Conservation (phyloP, 2,113 vertebrate genomes). For the Heteronetta atricapilla region DNA sequence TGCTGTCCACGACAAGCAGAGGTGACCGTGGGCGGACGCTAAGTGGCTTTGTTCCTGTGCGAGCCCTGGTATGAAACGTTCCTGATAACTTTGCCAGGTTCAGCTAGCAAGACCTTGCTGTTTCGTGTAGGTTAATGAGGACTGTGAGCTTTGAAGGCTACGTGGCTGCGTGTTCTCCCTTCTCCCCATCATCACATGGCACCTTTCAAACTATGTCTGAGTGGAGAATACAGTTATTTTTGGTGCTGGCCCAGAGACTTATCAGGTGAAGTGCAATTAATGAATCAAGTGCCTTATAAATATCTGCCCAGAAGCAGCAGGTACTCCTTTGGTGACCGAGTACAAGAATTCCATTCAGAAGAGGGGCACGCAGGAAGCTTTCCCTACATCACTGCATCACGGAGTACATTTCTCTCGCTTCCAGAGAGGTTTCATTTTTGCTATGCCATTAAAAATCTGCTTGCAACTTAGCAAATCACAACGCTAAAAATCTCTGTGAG, state of each 20-base stretch:
- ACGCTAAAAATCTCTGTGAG: not conserved
- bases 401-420: not conserved
- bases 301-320: slow-evolving; percentile 65
- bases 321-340: slow-evolving; percentile 24
- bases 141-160: slow-evolving; percentile 33
- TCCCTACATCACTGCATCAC: not conserved
- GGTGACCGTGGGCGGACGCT: not conserved
- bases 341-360: slow-evolving; percentile 67
- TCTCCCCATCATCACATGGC: slow-evolving; percentile 37
- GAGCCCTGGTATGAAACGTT: not conserved
- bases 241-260: slow-evolving; percentile 55
- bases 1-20: not conserved
- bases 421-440: not conserved
- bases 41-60: slow-evolving; percentile 5
- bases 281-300: slow-evolving; percentile 62
- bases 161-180: not conserved
- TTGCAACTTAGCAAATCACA: not conserved
- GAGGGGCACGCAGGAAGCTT: not conserved
- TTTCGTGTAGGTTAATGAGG: not conserved
- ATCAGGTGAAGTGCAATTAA: slow-evolving; percentile 69
- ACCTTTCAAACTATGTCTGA: slow-evolving; percentile 53
- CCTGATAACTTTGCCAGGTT: not conserved
- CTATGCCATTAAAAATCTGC: not conserved
- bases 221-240: slow-evolving; percentile 53
- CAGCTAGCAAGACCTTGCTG: not conserved